Conservation (phyloP, 2,888 invertebrate genomes). For the Macropis europaea region DNA sequence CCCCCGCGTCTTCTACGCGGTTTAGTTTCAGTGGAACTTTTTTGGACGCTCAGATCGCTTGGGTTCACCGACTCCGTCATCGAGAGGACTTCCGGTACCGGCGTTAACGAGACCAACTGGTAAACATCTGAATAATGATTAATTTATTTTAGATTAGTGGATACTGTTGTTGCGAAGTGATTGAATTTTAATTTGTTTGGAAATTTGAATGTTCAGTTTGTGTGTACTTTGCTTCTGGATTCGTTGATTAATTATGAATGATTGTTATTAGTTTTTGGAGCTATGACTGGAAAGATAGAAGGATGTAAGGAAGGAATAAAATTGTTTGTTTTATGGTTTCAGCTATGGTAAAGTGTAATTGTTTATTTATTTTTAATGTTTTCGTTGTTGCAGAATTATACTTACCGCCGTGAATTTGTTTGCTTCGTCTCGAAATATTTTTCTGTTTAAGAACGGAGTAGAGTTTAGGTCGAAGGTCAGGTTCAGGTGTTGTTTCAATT, state of each 20-base stretch:
- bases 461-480: conserved; percentile 17
- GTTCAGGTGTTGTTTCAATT: background rate
- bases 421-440: background rate
- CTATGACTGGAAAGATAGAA: too few relatives aligned
- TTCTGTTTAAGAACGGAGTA: conserved; percentile 30
- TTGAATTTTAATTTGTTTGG: too few relatives aligned
- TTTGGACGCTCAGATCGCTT: conserved; percentile 4
- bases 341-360: too few relatives aligned
- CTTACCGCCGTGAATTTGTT: background rate
- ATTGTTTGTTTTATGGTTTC: too few relatives aligned
- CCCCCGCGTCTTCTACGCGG: background rate
- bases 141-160: background rate
- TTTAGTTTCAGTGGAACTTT: background rate
- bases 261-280: too few relatives aligned
- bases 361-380: too few relatives aligned
- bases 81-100: background rate
- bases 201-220: too few relatives aligned
- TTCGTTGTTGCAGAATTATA: background rate
- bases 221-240: too few relatives aligned
- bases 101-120: conserved; percentile 25
- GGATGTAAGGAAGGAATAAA: too few relatives aligned
- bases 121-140: conserved; percentile 23
- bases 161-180: too few relatives aligned
- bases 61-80: background rate
- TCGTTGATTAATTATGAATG: too few relatives aligned